phyloP scores from a whole-genome alignment of 2,797 vertebrate species.

The Chloroceryle inda region DNA sequence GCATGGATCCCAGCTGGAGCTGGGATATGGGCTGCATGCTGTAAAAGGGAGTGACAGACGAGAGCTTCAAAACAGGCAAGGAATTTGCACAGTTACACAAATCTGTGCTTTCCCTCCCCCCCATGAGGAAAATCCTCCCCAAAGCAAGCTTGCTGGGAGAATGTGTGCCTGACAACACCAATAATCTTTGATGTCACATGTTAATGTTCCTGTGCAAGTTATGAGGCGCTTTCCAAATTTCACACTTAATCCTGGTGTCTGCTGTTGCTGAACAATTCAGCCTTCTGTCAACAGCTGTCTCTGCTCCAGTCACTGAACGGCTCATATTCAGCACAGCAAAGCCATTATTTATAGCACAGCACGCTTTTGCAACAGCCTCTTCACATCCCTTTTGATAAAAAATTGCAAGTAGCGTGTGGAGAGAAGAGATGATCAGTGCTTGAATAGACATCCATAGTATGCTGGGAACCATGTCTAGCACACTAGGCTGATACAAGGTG shows the following conservation, averaged over 20 bases:
- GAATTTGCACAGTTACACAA: neutral
- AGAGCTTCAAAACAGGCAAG: neutral
- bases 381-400: constrained; percentile 1
- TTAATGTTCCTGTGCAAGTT: neutral
- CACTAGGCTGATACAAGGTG: neutral
- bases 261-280: constrained; percentile 3
- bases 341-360: neutral
- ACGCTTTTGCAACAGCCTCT: rapidly evolving
- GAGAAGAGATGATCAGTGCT: neutral
- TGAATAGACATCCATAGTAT: rapidly evolving
- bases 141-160: neutral
- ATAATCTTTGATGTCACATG: neutral
- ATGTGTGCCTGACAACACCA: neutral
- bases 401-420: neutral
- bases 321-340: neutral
- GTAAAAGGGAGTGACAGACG: neutral
- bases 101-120: neutral
- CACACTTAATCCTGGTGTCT: neutral
- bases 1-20: neutral
- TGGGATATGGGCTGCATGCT: neutral
- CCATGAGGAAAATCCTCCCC: neutral
- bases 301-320: neutral
- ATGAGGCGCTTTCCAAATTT: neutral
- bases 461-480: neutral
- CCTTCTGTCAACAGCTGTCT: constrained; percentile 5